A percentile compares a stretch with the other conserved stretches of the same genome.
phyloP scores from a whole-genome alignment of 2,113 vertebrate genomes.

The Mobula birostris region DNA sequence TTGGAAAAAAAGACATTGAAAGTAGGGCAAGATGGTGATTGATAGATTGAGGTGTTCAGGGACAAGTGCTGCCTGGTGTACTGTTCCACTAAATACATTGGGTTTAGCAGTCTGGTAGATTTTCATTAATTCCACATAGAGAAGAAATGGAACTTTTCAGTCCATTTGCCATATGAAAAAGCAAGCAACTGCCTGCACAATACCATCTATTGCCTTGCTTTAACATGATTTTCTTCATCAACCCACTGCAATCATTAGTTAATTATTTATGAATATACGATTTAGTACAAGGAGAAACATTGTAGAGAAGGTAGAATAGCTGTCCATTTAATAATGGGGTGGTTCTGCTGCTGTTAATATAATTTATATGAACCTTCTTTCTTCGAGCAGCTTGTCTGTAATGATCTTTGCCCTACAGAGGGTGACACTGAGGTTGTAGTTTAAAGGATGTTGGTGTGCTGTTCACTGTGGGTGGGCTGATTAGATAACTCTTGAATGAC shows the following conservation, averaged over 20 bases:
- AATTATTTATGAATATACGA: constrained; percentile 9
- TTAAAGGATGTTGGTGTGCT: neutral
- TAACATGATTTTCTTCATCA: neutral
- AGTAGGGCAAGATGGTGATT: constrained; percentile 30
- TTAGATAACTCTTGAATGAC: constrained; percentile 10
- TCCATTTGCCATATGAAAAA: neutral
- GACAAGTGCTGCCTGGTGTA: neutral
- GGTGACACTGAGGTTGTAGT: neutral
- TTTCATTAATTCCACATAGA: constrained; percentile 19
- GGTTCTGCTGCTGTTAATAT: neutral
- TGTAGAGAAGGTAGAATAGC: constrained; percentile 22
- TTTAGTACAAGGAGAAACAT: neutral
- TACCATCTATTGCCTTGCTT: neutral
- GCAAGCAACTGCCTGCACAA: neutral
- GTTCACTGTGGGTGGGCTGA: neutral
- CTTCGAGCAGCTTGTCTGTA: neutral
- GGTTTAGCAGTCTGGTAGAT: neutral
- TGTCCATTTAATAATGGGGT: neutral
- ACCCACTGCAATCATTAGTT: neutral
- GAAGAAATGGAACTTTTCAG: neutral
- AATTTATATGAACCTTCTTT: constrained; percentile 23
- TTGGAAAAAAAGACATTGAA: constrained; percentile 23
- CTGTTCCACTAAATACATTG: neutral
- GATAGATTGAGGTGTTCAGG: constrained; percentile 28
- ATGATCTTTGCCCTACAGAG: constrained; percentile 12